A percentile compares a stretch with the other conserved stretches of the same genome.
These are phyloP conservation scores for Exaiptasia diaphana DNA, from an alignment of 64 coral and sea anemone species.

Conservation along the genomic window DNA sequence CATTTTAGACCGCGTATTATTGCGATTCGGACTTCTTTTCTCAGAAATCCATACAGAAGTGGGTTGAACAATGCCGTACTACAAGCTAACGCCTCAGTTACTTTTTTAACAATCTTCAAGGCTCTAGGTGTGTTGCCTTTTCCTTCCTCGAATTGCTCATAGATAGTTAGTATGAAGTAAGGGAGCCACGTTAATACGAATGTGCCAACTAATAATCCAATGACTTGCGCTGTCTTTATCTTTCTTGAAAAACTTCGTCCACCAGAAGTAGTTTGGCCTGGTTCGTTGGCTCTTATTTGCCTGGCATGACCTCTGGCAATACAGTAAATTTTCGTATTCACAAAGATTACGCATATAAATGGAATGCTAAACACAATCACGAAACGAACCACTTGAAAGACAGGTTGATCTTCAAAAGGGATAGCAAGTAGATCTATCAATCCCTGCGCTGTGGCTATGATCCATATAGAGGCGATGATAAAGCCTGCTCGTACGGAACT, in stretches of 20 bases:
- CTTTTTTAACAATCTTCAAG: not conserved
- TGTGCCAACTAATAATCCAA: conserved; percentile 74
- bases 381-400: conserved; percentile 67
- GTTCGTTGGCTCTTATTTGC: conserved; percentile 35
- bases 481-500: conserved; percentile 10
- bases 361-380: conserved; percentile 59
- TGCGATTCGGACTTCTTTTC: conserved; percentile 63
- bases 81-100: conserved; percentile 48
- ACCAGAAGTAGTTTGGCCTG: not conserved
- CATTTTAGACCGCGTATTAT: conserved; percentile 40
- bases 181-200: conserved; percentile 79
- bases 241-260: conserved; percentile 64
- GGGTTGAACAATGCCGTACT: conserved; percentile 65
- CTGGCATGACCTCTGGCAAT: conserved; percentile 66
- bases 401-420: not conserved
- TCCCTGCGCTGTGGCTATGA: conserved; percentile 44
- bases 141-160: conserved; percentile 16
- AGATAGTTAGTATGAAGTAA: conserved; percentile 45
- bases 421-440: conserved; percentile 31
- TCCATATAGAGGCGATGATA: conserved; percentile 46
- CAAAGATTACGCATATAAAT: conserved; percentile 52
- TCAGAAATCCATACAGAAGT: conserved; percentile 64
- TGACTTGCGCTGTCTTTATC: conserved; percentile 61
- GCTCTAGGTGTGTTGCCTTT: not conserved
- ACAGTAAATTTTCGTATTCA: conserved; percentile 58